phyloP scores from a whole-genome alignment of 1,140 invertebrate species.

The Drosophila ananassae region DNA sequence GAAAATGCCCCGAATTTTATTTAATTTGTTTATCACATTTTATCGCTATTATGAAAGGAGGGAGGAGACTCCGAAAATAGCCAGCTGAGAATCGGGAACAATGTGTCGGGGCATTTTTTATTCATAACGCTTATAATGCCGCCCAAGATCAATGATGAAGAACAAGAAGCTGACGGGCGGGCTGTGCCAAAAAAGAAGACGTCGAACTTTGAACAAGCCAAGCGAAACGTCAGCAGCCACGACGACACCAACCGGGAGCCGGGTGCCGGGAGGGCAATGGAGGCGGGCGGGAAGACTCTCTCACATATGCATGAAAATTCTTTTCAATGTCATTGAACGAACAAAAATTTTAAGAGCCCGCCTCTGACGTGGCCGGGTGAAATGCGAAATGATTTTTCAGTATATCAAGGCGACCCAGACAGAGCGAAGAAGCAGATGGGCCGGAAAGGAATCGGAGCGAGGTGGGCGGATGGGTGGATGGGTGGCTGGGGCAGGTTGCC shows the following conservation, averaged over 20 bases:
- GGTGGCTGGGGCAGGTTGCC: not conserved
- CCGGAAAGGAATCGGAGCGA: slow-evolving; percentile 9
- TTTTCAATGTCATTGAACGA: slow-evolving; percentile 81
- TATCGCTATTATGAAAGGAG: slow-evolving; percentile 11
- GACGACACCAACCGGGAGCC: slow-evolving; percentile 39
- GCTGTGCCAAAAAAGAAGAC: slow-evolving; percentile 40
- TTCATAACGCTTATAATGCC: slow-evolving; percentile 56
- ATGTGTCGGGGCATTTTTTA: slow-evolving; percentile 23
- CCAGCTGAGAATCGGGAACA: slow-evolving; percentile 48
- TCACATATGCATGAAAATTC: slow-evolving; percentile 64
- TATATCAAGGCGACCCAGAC: slow-evolving; percentile 65
- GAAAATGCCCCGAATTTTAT: slow-evolving; percentile 25
- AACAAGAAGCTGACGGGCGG: slow-evolving; percentile 28
- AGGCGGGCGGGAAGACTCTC: not conserved
- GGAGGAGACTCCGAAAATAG: slow-evolving; percentile 39
- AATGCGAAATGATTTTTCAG: slow-evolving; percentile 76
- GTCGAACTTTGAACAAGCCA: slow-evolving; percentile 12
- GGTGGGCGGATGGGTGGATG: not conserved
- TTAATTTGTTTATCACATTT: slow-evolving; percentile 45
- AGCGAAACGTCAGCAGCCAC: slow-evolving; percentile 61
- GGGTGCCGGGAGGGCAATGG: not conserved
- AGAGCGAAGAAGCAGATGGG: slow-evolving; percentile 8
- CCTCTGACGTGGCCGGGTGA: slow-evolving; percentile 28
- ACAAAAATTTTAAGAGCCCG: slow-evolving; percentile 66
- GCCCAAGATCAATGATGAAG: slow-evolving; percentile 45